Percentiles rank a stretch among this genome's conserved stretches.
Conservation (phyloP, 2,888 invertebrate genomes). For the Ischnus inquisitorius region DNA sequence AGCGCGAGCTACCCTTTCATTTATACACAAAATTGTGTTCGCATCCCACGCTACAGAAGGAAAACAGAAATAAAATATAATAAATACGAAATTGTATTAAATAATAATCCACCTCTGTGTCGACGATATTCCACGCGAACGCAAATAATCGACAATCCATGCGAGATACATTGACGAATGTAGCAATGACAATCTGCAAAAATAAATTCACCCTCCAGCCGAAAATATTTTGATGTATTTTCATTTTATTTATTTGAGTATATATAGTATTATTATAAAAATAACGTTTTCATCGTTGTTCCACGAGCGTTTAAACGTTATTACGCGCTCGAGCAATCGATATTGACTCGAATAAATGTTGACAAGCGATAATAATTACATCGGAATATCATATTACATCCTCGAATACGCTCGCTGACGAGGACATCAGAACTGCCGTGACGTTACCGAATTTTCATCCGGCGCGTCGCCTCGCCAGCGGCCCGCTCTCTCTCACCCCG, state of each 20-base stretch:
- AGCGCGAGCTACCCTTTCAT: conserved; percentile 19
- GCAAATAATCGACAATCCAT: too few relatives aligned
- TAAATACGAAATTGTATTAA: not conserved
- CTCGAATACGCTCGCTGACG: conserved; percentile 40
- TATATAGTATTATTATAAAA: not conserved
- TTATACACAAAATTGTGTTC: not conserved
- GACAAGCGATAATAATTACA: conserved; percentile 62
- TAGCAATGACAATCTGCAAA: not conserved
- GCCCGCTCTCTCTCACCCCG: not conserved
- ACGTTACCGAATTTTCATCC: conserved; percentile 8
- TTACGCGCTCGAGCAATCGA: conserved; percentile 45
- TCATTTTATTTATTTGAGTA: too few relatives aligned
- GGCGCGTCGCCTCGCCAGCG: not conserved
- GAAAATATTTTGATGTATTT: not conserved
- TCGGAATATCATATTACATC: conserved; percentile 52
- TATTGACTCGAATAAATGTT: conserved; percentile 49
- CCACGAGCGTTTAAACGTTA: not conserved
- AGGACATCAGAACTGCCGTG: conserved; percentile 45
- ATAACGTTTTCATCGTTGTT: not conserved
- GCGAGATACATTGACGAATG: too few relatives aligned
- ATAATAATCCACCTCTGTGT: too few relatives aligned
- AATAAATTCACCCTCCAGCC: not conserved
- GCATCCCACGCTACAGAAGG: not conserved
- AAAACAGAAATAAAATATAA: not conserved
- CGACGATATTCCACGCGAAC: too few relatives aligned